Evolutionary conservation across 2,888 invertebrate species (phyloP).

Genomic region (Calliphora vomitoria): DNA sequence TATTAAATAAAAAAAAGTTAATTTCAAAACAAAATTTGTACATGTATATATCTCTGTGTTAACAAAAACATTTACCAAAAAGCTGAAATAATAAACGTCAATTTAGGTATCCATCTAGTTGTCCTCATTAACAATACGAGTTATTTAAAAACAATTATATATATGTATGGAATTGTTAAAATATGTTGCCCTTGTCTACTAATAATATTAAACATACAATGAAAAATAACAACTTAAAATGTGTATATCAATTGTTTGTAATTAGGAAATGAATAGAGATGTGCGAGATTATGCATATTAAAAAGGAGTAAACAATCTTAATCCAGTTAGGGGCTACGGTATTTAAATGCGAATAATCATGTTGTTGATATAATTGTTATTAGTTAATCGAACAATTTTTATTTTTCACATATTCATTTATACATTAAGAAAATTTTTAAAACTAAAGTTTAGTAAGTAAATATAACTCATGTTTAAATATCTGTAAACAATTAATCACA

Average conservation of each 20-base stretch:
- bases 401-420: too few relatives aligned
- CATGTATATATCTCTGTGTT: background rate
- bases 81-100: too few relatives aligned
- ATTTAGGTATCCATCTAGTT: too few relatives aligned
- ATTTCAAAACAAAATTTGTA: slow-evolving; percentile 10
- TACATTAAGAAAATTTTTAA: too few relatives aligned
- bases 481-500: background rate
- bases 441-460: too few relatives aligned
- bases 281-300: background rate
- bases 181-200: background rate
- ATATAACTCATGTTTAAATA: too few relatives aligned
- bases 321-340: background rate
- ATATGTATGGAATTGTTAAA: background rate
- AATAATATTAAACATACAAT: background rate
- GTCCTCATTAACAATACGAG: too few relatives aligned
- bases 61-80: too few relatives aligned
- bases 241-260: background rate
- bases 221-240: background rate
- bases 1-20: slow-evolving; percentile 3
- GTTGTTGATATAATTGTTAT: background rate
- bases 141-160: too few relatives aligned
- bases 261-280: background rate
- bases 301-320: background rate
- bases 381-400: too few relatives aligned
- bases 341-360: background rate